These are phyloP conservation scores for Drosophila trapezifrons DNA, from an alignment of 1,140 invertebrate species.

Conservation along the genomic window DNA sequence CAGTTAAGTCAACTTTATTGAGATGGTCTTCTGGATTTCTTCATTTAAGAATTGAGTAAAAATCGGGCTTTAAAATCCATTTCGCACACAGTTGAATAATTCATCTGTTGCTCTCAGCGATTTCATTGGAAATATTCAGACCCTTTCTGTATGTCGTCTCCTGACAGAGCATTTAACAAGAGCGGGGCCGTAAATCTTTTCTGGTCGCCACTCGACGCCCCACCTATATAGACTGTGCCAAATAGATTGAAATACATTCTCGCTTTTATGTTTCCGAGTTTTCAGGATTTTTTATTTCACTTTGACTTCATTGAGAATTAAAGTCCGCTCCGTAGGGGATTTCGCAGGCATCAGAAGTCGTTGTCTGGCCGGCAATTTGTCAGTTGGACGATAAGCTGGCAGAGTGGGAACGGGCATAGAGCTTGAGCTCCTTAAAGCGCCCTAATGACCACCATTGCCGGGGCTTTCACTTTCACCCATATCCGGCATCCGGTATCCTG, in stretches of 20 bases:
- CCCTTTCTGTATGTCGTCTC: conserved; percentile 53
- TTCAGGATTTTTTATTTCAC: conserved; percentile 30
- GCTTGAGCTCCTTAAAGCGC: conserved; percentile 47
- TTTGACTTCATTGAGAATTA: conserved; percentile 55
- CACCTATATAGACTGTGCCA: conserved; percentile 45
- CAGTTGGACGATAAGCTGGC: conserved; percentile 45
- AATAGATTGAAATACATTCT: conserved; percentile 80
- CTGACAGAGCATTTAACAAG: conserved; percentile 64
- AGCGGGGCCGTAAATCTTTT: conserved; percentile 65
- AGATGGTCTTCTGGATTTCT: neutral
- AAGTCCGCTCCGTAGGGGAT: conserved; percentile 30
- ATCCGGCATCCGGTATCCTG: conserved; percentile 32
- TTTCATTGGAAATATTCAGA: conserved; percentile 40
- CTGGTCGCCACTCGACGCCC: conserved; percentile 37
- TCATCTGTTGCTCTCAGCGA: conserved; percentile 57
- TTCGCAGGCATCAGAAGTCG: conserved; percentile 36
- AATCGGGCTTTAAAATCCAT: no score
- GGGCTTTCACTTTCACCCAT: conserved; percentile 45
- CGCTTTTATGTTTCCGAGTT: conserved; percentile 43
- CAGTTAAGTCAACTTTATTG: neutral
- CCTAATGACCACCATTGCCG: conserved; percentile 72
- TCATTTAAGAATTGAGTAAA: neutral
- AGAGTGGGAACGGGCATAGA: neutral
- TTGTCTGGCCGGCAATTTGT: conserved; percentile 66
- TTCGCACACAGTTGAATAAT: conserved; percentile 21